Conservation (phyloP, 2,113 vertebrate genomes). For the Oxygymnocypris stewartii region DNA sequence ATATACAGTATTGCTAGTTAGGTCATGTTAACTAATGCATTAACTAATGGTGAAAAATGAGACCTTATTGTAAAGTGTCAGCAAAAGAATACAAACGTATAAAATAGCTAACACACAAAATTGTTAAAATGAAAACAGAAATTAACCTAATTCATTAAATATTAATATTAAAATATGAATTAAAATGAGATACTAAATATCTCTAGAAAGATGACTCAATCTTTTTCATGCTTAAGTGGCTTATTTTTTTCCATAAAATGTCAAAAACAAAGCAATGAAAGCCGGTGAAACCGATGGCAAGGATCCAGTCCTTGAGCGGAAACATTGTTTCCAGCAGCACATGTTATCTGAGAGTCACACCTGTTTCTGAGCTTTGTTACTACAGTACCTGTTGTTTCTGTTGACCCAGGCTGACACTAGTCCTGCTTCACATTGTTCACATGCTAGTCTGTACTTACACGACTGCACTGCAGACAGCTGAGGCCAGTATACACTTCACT, state of each 20-base stretch:
- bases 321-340: neutral
- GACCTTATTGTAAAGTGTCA: too few species aligned
- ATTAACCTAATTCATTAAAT: too few species aligned
- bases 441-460: slow-evolving; percentile 14
- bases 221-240: neutral
- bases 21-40: neutral
- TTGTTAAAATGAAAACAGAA: too few species aligned
- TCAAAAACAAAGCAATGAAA: neutral
- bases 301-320: neutral
- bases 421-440: slow-evolving; percentile 14
- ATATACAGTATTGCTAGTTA: neutral
- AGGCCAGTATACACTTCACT: neutral
- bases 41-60: too few species aligned
- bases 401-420: slow-evolving; percentile 37
- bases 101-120: too few species aligned
- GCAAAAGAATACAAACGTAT: too few species aligned
- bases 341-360: neutral
- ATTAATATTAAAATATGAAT: too few species aligned
- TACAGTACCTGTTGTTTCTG: slow-evolving; percentile 38
- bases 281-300: neutral
- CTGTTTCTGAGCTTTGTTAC: slow-evolving; percentile 20
- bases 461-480: slow-evolving; percentile 20
- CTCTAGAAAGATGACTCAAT: too few species aligned
- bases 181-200: too few species aligned
- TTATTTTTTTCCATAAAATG: neutral